These are phyloP conservation scores for Ricordea florida DNA, from an alignment of 92 coral and sea anemone genomes.

Conservation along the genomic window DNA sequence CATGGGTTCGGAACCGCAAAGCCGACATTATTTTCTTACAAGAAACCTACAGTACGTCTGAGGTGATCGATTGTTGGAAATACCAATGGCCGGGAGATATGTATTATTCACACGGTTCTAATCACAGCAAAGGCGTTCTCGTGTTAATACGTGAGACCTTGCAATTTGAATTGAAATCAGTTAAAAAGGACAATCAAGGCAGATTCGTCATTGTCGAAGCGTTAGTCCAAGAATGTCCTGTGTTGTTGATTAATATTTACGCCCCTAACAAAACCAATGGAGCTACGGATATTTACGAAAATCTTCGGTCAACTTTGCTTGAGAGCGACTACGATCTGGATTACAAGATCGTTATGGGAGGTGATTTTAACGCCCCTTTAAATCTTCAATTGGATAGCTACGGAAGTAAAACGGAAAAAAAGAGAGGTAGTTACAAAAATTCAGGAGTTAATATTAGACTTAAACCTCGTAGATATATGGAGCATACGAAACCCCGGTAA, in stretches of 20 bases:
- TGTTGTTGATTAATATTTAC: background rate
- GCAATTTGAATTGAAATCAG: conserved; percentile 9
- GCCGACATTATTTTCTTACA: conserved; percentile 3
- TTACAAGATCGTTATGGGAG: too few relatives aligned
- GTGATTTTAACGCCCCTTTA: too few relatives aligned
- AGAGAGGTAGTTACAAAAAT: too few relatives aligned
- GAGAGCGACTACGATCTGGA: too few relatives aligned
- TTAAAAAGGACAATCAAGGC: background rate
- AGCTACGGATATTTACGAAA: too few relatives aligned
- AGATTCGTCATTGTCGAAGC: conserved; percentile 19
- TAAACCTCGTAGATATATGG: too few relatives aligned
- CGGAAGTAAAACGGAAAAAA: too few relatives aligned
- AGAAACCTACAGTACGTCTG: background rate
- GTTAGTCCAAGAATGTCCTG: conserved; percentile 21
- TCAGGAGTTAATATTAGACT: too few relatives aligned
- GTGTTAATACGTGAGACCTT: background rate
- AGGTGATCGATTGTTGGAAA: conserved; percentile 10
- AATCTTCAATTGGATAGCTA: too few relatives aligned
- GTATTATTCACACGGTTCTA: conserved; percentile 17
- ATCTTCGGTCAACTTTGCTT: too few relatives aligned
- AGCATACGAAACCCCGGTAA: too few relatives aligned
- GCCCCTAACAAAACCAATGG: background rate
- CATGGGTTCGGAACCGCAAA: conserved; percentile 16
- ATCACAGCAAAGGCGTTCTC: background rate
- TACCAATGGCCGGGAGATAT: conserved; percentile 19